Evolutionary conservation across 2,888 invertebrate genomes (phyloP), one percentile per base, ranked within the genome.

Genomic region (Melolontha melolontha): DNA sequence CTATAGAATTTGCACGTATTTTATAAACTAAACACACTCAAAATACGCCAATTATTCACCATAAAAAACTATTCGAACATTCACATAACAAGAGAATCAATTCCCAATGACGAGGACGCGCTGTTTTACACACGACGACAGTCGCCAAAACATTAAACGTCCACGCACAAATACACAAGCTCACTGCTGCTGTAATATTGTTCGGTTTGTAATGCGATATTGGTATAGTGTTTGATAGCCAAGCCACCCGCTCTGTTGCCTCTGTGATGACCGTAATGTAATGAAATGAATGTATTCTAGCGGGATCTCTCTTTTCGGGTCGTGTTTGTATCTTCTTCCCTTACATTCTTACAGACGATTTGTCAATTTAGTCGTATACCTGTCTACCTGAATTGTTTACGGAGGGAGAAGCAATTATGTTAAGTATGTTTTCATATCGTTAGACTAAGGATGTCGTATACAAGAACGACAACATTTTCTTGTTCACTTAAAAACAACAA

Each of bases 321-420:
- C 16, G 5, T 34, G 47, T 14, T 14, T 14, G 2, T 8, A 51
- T n/a, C 51, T 17, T 22, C 22, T 51, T 51, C 29, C 51, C 51
- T 51, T 12, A 14, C 14, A 27, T 17, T 29, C 29, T 29, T 29
- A 29, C 29, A 7, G 51, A 12, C 51, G 22, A 29, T 51, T 12
- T 51, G 51, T 51, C 51, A 51, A 51, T 51, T 51, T 51, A 5
- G 27, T 51, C 12, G 10, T 51, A n/a, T 14, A 51, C 29, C 51
- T 51, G 27, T 12, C 29, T 14, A 27, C n/a, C 17, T 51, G 49
- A 17, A 11, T 27, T 51, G 51, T 51, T 51, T 51, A 29, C 51
- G 29, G 12, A 44, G 12, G 29, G 12, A 51, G 27, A 51, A 29
- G 51, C 29, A 51, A 12, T 51, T 51, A 29, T n/a, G 44, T 14